These are phyloP conservation scores for Noturus placidus DNA, from an alignment of 2,113 vertebrate species.

Conservation along the genomic window DNA sequence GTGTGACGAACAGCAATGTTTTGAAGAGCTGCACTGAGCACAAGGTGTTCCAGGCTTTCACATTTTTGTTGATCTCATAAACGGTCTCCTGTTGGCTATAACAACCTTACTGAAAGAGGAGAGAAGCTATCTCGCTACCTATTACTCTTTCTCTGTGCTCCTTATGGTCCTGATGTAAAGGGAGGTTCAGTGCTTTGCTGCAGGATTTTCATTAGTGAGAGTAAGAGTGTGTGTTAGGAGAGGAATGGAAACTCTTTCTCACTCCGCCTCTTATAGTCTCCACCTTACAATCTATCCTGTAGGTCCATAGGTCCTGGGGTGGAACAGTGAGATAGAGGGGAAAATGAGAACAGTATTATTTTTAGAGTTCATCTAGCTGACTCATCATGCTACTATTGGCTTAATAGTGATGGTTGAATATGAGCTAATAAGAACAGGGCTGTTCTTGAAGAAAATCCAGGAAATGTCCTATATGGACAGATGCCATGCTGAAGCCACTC, in stretches of 20 bases:
- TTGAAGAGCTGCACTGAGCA: neutral
- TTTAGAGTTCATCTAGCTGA: neutral
- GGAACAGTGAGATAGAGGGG: neutral
- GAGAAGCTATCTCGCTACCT: conserved; percentile 27
- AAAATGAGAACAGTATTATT: neutral
- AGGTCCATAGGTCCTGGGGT: neutral
- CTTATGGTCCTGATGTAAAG: conserved; percentile 10
- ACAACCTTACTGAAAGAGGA: neutral
- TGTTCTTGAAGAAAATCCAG: conserved; percentile 53
- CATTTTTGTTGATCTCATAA: conserved; percentile 9
- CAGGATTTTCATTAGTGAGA: conserved; percentile 34
- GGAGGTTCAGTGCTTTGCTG: conserved; percentile 20
- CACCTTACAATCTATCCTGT: conserved; percentile 6
- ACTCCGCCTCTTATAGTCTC: neutral
- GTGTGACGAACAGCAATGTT: neutral
- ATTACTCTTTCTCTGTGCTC: neutral
- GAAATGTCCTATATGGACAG: conserved; percentile 26
- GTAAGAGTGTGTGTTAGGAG: conserved; percentile 8
- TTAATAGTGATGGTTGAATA: neutral
- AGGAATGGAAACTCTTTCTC: conserved; percentile 12
- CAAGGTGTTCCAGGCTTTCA: neutral
- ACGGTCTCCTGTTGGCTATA: neutral
- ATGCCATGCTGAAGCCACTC: neutral
- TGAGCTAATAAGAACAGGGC: conserved; percentile 55
- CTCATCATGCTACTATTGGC: neutral